Evolutionary conservation across 1,140 invertebrate species (phyloP).

Genomic region (Dendrolimus kikuchii): DNA sequence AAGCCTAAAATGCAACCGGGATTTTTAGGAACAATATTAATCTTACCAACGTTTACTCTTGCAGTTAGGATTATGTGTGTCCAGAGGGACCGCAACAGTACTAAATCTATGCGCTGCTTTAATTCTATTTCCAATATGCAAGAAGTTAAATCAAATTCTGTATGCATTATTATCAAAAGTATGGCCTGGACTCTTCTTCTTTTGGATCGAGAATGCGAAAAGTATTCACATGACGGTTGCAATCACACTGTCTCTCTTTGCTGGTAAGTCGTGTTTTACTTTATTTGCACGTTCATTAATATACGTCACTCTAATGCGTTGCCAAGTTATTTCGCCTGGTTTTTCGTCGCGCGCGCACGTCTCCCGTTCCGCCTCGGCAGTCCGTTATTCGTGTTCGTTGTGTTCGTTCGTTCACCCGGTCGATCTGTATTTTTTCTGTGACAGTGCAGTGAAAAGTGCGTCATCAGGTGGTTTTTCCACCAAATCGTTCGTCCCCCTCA

Average conservation of each 20-base stretch:
- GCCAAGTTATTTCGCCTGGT: too few species aligned
- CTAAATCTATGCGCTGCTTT: slow-evolving; percentile 54
- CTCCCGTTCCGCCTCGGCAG: too few species aligned
- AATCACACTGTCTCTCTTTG: slow-evolving; percentile 47
- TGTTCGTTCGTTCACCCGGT: too few species aligned
- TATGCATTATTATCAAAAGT: slow-evolving; percentile 40
- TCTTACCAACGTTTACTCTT: slow-evolving; percentile 20
- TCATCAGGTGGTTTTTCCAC: too few species aligned
- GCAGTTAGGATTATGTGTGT: slow-evolving; percentile 57
- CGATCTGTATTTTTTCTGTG: too few species aligned
- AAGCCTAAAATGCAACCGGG: too few species aligned
- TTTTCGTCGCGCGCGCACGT: too few species aligned
- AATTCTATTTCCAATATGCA: slow-evolving; percentile 53
- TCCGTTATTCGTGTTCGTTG: too few species aligned
- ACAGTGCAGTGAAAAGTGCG: too few species aligned
- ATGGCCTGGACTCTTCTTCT: slow-evolving; percentile 58
- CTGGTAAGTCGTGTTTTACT: slow-evolving; percentile 35
- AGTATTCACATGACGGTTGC: slow-evolving; percentile 63
- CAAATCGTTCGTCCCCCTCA: too few species aligned
- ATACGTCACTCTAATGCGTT: too few species aligned
- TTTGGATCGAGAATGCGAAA: slow-evolving; percentile 60
- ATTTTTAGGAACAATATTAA: too few species aligned
- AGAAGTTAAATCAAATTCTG: slow-evolving; percentile 57
- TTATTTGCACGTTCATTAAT: slow-evolving; percentile 4
- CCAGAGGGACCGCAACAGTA: slow-evolving; percentile 53